Base-by-base conservation (phyloP, 2,797 vertebrate genomes). In the Anguilla obscura region DNA sequence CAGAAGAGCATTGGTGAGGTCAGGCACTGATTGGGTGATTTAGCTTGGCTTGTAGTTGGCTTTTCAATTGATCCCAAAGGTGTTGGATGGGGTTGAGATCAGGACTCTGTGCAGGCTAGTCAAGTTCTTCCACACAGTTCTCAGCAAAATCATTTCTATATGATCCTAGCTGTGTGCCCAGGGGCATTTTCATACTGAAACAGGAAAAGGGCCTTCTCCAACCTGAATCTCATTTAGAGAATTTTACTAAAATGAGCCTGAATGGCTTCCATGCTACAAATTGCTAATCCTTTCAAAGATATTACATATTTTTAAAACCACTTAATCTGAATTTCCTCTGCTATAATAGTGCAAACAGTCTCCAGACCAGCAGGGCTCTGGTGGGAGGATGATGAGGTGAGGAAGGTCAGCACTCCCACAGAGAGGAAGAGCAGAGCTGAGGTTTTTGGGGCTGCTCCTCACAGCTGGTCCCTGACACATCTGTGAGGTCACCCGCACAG, bases 381-480 rank as follows among this genome's bases (percentile, higher is more conserved):
- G 63, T 14, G 24, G 27, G 27, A 33, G 69, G 69, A 30, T 74
- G 69, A 36, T 74, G 27, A 36, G 69, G 5, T 24, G 63, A 69
- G 5, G 69, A 71, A 74, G 30, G 10, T 76, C 74, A n/a, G 71
- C 2, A 40, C 2, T 7, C 36, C 33, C 14, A 40, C 74, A 76
- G 33, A 76, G 12, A 40, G 3, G 74, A 40, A 8, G 33, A 76
- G 30, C 14, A 40, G 33, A 18, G 69, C 69, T 9, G 27, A 27
- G 10, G 69, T 27, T 71, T 76, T 40, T 40, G 1, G 30, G 4
- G 30, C 30, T 18, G 74, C n/a, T 18, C 33, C 40, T 76, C 74
- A 76, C 33, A 76, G 74, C 74, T 76, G 74, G 74, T 10, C 74
- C 16, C 33, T 76, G 74, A 16, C 74, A 76, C 74, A 76, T 76